phyloP scores from a whole-genome alignment of 2,888 invertebrate genomes.

The Pomacea canaliculata region DNA sequence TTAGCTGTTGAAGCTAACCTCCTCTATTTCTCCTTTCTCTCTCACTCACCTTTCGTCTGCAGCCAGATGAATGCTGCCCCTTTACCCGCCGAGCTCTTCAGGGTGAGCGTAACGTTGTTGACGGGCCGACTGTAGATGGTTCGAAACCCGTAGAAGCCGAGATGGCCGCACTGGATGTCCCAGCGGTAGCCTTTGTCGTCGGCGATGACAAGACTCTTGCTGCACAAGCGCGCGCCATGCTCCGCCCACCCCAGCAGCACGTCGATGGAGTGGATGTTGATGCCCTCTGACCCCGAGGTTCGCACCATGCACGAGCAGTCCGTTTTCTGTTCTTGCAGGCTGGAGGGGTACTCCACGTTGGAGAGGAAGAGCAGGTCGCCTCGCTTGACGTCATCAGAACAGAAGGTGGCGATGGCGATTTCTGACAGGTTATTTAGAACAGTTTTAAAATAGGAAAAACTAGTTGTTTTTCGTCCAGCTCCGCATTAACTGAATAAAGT shows the following conservation, averaged over 20 bases:
- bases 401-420: conserved; percentile 50
- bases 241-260: conserved; percentile 35
- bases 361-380: conserved; percentile 54
- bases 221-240: conserved; percentile 30
- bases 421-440: conserved; percentile 37
- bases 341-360: conserved; percentile 54
- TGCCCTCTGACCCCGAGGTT: conserved; percentile 44
- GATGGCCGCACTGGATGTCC: conserved; percentile 52
- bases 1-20: no score
- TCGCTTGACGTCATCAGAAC: conserved; percentile 47
- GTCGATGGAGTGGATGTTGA: conserved; percentile 48
- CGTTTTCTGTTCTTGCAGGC: conserved; percentile 37
- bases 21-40: no score
- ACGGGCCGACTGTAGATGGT: conserved; percentile 53
- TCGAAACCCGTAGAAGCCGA: conserved; percentile 52
- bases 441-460: neutral
- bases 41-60: conserved; percentile 50
- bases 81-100: conserved; percentile 45
- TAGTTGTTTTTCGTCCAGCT: no score
- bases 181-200: conserved; percentile 32
- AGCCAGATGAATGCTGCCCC: conserved; percentile 56
- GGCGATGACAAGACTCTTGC: neutral
- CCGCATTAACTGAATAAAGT: no score
- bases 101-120: conserved; percentile 50
- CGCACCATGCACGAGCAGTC: conserved; percentile 54